Evolutionary conservation across 1,140 invertebrate genomes (phyloP).

Genomic region (Lepidurus packardi): DNA sequence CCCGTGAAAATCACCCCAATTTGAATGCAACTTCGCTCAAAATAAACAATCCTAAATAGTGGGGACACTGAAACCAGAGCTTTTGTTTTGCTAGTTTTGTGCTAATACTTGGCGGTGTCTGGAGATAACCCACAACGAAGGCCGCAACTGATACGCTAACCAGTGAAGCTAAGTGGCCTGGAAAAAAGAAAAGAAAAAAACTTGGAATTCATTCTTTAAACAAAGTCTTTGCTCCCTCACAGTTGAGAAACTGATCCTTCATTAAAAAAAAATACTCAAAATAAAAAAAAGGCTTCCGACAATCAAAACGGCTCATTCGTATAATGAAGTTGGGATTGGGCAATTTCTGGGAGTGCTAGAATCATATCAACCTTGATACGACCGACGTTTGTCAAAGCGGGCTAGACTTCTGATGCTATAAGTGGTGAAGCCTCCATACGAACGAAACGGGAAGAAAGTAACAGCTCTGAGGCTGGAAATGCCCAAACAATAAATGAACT

Average conservation of each 20-base stretch:
- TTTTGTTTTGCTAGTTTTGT: constrained; percentile 4
- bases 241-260: not conserved
- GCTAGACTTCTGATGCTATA: not conserved
- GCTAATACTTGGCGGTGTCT: not conserved
- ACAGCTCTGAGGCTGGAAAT: not conserved
- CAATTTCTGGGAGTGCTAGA: not conserved
- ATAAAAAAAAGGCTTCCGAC: constrained; percentile 10
- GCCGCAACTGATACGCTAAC: not conserved
- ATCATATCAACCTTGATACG: constrained; percentile 11
- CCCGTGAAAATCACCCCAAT: not conserved
- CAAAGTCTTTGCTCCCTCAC: constrained; percentile 1
- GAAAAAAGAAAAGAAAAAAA: not conserved
- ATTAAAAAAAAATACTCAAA: constrained; percentile 16
- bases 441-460: not conserved
- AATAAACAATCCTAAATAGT: not conserved
- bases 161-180: not conserved
- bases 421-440: not conserved
- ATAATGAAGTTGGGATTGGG: not conserved
- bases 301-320: constrained; percentile 15
- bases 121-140: not conserved
- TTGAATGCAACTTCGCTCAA: constrained; percentile 15
- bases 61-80: not conserved
- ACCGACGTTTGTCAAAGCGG: not conserved
- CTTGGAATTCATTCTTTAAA: not conserved
- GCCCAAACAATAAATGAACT: not conserved